phyloP scores from a whole-genome alignment of 2,113 vertebrate genomes.

The Apistogramma diplotaenia region DNA sequence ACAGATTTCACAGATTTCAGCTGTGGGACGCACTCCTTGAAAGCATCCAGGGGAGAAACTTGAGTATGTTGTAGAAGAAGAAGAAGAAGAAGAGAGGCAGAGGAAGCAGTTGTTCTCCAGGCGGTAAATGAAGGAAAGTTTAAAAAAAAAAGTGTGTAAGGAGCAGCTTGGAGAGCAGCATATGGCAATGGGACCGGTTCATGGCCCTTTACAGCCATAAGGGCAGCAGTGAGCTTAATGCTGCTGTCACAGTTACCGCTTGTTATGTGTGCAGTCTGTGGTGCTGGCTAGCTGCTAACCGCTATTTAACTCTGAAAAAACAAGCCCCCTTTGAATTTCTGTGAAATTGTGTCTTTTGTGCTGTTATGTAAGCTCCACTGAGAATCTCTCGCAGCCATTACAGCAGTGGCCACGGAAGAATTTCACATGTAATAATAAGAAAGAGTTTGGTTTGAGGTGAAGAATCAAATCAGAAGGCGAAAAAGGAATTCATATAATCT shows the following conservation, averaged over 20 bases:
- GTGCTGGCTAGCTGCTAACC: neutral
- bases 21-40: neutral
- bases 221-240: conserved; percentile 5
- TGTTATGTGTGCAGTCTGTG: neutral
- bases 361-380: conserved; percentile 1
- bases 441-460: neutral
- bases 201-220: conserved; percentile 23
- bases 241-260: conserved; percentile 3
- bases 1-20: neutral
- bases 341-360: conserved; percentile 1
- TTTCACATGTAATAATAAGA: neutral
- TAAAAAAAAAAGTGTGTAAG: conserved; percentile 9
- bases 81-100: neutral
- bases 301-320: conserved; percentile 13
- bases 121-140: conserved; percentile 30
- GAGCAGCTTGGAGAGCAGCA: conserved; percentile 24
- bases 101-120: neutral
- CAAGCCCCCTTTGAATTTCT: conserved; percentile 1
- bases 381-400: neutral
- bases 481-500: conserved; percentile 12
- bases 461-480: neutral
- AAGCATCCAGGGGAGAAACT: conserved; percentile 1
- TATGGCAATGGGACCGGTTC: conserved; percentile 19
- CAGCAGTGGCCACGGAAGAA: neutral
- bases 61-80: conserved; percentile 22